Evolutionary conservation across 2,797 vertebrate genomes (phyloP).

Genomic region (Neopelma chrysocephalum): DNA sequence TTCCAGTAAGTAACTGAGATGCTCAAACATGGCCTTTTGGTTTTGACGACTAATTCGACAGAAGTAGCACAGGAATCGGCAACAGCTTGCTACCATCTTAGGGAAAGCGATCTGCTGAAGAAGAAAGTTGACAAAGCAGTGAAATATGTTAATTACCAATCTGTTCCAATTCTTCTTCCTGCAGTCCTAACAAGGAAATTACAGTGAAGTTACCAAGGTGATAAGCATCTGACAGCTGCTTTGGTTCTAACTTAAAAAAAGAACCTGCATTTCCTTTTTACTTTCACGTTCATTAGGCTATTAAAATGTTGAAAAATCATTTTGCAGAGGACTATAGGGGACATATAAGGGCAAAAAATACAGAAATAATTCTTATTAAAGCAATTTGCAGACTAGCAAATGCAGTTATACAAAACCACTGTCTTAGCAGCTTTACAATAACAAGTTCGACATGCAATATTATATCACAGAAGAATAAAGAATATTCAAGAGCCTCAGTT

Average conservation of each 20-base stretch:
- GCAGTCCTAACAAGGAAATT: background rate
- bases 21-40: conserved; percentile 99
- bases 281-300: background rate
- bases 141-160: conserved; percentile 57
- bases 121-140: conserved; percentile 48
- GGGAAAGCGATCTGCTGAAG: conserved; percentile 93
- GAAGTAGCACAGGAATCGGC: conserved; percentile 98
- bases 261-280: background rate
- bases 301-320: background rate
- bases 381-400: background rate
- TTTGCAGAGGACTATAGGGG: background rate
- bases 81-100: conserved; percentile 99
- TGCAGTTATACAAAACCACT: background rate
- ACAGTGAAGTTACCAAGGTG: background rate
- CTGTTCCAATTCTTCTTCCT: conserved; percentile 14
- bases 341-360: background rate
- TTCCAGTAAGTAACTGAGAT: conserved; percentile 95
- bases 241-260: background rate
- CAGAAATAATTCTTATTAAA: background rate
- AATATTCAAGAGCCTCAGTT: background rate
- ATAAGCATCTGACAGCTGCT: background rate
- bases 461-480: background rate
- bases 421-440: background rate
- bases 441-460: background rate
- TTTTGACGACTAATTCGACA: conserved; percentile 98